Conservation (phyloP, 2,113 vertebrate genomes). For the Silurus glanis region DNA sequence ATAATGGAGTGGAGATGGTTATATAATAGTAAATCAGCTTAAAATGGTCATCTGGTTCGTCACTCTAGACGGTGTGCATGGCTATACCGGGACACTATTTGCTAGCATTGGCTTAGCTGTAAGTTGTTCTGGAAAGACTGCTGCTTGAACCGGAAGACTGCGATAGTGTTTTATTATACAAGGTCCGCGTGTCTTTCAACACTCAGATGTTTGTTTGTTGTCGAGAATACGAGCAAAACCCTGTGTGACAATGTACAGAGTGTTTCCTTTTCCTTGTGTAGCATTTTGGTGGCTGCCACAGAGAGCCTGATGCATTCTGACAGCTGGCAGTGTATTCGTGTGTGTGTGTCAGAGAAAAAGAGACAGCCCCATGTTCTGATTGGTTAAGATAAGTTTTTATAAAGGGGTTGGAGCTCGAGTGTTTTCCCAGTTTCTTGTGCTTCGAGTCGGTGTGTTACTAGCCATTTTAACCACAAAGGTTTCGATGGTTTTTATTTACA, state of each 20-base stretch:
- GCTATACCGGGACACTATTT: not conserved
- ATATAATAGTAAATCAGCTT: slow-evolving; percentile 34
- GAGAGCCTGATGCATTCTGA: slow-evolving; percentile 66
- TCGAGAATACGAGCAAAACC: slow-evolving; percentile 29
- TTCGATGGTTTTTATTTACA: slow-evolving; percentile 1
- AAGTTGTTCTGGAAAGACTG: not conserved
- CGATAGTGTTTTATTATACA: not conserved
- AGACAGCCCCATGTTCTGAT: slow-evolving; percentile 60
- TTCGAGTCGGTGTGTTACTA: slow-evolving; percentile 34
- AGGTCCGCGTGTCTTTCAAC: not conserved
- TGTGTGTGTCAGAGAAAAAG: slow-evolving; percentile 53
- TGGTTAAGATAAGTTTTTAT: slow-evolving; percentile 64
- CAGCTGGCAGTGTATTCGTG: slow-evolving; percentile 56
- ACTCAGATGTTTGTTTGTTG: not conserved
- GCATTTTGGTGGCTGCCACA: slow-evolving; percentile 45
- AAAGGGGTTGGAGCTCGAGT: slow-evolving; percentile 62
- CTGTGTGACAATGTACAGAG: slow-evolving; percentile 25
- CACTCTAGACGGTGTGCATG: not conserved
- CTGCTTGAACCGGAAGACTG: not conserved
- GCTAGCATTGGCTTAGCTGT: not conserved
- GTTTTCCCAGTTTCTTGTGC: slow-evolving; percentile 47
- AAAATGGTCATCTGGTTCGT: not conserved
- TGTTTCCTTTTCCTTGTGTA: slow-evolving; percentile 21
- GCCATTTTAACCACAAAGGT: not conserved
- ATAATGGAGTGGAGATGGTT: slow-evolving; percentile 38